Conservation (phyloP, 2,113 vertebrate species). For the Calonectris borealis region DNA sequence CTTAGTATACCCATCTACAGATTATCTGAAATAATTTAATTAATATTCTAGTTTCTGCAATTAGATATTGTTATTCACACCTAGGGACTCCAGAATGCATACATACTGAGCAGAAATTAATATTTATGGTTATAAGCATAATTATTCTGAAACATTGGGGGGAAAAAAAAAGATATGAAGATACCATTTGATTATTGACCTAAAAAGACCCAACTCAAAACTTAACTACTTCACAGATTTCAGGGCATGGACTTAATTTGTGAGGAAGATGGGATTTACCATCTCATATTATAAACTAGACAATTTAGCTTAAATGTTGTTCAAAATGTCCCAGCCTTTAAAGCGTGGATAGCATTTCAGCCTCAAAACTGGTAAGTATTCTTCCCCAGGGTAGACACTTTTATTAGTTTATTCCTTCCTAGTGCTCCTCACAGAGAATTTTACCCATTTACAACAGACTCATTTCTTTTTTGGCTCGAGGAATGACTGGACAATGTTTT, state of each 20-base stretch:
- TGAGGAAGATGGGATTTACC: not conserved
- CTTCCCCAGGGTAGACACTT: not conserved
- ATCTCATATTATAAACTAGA: not conserved
- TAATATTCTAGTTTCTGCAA: slow-evolving; percentile 57
- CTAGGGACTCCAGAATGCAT: slow-evolving; percentile 37
- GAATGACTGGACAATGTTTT: not conserved
- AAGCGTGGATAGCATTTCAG: not conserved
- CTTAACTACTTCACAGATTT: slow-evolving; percentile 25
- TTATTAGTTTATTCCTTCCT: not conserved
- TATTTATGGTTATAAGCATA: slow-evolving; percentile 59
- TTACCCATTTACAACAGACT: not conserved
- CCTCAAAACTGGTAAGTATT: not conserved
- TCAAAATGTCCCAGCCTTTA: not conserved
- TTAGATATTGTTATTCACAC: slow-evolving; percentile 69
- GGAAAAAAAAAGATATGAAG: not conserved
- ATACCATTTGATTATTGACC: slow-evolving; percentile 55
- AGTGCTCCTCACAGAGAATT: not conserved
- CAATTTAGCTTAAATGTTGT: not conserved
- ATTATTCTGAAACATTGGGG: slow-evolving; percentile 55
- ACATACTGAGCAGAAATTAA: slow-evolving; percentile 65
- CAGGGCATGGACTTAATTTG: slow-evolving; percentile 30
- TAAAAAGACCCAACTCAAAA: slow-evolving; percentile 45
- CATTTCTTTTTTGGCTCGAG: not conserved
- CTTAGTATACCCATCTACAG: slow-evolving; percentile 37
- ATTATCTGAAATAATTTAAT: slow-evolving; percentile 50